Base-by-base conservation (phyloP, 2,113 vertebrate species). In the Carassius carassius region DNA sequence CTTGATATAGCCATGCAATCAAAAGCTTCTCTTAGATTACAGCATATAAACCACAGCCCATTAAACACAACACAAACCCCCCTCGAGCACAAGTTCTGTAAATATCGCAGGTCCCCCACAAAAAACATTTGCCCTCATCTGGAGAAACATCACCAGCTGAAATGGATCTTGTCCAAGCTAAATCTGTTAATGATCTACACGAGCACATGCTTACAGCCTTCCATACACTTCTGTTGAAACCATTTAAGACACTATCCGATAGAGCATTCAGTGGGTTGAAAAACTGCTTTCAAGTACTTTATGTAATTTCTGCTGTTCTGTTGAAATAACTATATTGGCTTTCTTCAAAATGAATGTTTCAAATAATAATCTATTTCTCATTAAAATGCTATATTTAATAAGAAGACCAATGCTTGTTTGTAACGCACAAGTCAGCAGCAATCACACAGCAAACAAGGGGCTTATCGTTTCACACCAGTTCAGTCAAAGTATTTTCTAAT, bases 361-460 rank as follows among this genome's bases (percentile, higher is more conserved):
- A 95, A 94, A 95, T 94, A 93, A 93, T 94, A 94, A 92, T 95
- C 93, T 93, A 94, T 95, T 95, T 95, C 94, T 94, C 94, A 95
- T 94, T 95, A 95, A 95, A 95, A 95, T 90, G 92, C 93, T 95
- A 95, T 95, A 95, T 95, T 95, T 95, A 95, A 94, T 95, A 95
- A 92, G 92, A 93, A 92, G 92, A 91, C 90, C 89, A 87, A 88
- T 89, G 89, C 90, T 90, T 91, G 86, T 95, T 91, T 94, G 87
- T 94, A 91, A 91, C 78, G 19, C 88, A 51, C 63, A 54, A 51
- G 21, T 13, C 37, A 69, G 29, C 65, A 65, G 10, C 62, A 25
- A 65, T 60, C 19, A 60, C 56, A 60, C 56, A 60, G 56, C 17
- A 65, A 65, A 4, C 63, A 29, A 65, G 0, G 10, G 63, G 1